Evolutionary conservation across 1,140 invertebrate genomes (phyloP), one percentile per base, ranked within the genome.

Genomic region (Coelopa frigida): DNA sequence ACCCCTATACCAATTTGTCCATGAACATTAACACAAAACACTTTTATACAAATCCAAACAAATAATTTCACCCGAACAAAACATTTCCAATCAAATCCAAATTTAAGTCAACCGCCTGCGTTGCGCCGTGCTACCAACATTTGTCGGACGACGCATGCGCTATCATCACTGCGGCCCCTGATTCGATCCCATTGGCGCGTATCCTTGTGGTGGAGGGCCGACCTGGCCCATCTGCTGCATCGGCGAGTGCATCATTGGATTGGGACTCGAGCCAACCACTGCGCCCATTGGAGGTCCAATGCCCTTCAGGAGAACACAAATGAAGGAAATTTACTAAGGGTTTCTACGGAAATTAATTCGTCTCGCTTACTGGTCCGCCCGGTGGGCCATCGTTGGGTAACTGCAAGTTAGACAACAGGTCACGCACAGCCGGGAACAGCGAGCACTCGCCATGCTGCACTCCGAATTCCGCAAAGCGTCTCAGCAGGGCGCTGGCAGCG

Each of bases 371-470:
- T 17, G 42, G 42, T 37, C 41, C 42, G 0, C 78, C 50, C 22
- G 73, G 73, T 15, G 76, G 78, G 29, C 77, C 74, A 51, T 87
- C 84, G 5, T 78, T 78, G 29, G 85, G 84, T 33, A 88, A 67
- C 26, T 76, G 78, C 20, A 94, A 76, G 73, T 89, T 91, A 11
- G 80, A 77, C 4, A 94, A 69, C 33, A 95, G 72, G 68, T 94
- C 89, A 52, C 87, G 77, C 24, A 96, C 82, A 18, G 90, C 87
- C 8, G 88, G 87, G 71, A 88, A 93, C 26, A 94, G 76, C 1
- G 88, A 87, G 65, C 90, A 94, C 60, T 94, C 89, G 11, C 75
- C 73, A 49, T 76, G 76, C 52, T 77, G 54, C 74, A 78, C 50
- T 38, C 77, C 74, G 53, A 74, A 79, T 43, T 85, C 81, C 11